Conservation (phyloP, 1,140 invertebrate genomes). For the Lepidurus packardi region DNA sequence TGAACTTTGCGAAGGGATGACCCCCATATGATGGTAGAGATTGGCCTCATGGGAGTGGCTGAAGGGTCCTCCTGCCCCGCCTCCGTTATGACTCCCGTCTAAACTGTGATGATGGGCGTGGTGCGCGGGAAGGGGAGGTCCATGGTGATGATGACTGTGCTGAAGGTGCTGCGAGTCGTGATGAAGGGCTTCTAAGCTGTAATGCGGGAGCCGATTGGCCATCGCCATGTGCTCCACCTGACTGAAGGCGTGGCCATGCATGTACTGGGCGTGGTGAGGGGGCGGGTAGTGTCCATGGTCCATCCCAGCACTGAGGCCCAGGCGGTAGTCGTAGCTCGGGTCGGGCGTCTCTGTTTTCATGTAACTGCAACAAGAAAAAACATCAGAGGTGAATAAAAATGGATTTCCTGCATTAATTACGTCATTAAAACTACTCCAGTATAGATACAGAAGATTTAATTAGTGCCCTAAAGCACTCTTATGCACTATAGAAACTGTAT, state of each 20-base stretch:
- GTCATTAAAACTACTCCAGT: no score
- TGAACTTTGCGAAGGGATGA: neutral
- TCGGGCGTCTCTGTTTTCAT: constrained; percentile 3
- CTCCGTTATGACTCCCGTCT: neutral
- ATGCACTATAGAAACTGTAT: no score
- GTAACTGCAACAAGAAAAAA: neutral
- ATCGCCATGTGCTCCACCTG: neutral
- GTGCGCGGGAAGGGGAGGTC: neutral
- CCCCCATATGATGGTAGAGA: constrained; percentile 7
- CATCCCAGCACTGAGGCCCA: neutral
- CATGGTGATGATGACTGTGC: neutral
- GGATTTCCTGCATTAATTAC: no score
- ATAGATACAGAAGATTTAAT: no score
- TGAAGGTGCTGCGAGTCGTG: neutral
- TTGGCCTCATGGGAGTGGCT: neutral
- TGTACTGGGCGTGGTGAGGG: constrained; percentile 15
- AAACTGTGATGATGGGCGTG: constrained; percentile 1
- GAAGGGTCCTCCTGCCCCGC: neutral
- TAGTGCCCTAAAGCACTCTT: no score
- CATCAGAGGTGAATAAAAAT: no score
- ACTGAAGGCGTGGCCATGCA: constrained; percentile 17
- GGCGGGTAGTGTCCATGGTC: constrained; percentile 6
- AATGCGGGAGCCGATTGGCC: neutral
- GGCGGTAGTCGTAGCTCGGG: constrained; percentile 1
- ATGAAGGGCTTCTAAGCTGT: neutral